These are phyloP conservation scores for Hirtodrosophila duncani DNA, from an alignment of 2,888 invertebrate genomes.

Conservation along the genomic window DNA sequence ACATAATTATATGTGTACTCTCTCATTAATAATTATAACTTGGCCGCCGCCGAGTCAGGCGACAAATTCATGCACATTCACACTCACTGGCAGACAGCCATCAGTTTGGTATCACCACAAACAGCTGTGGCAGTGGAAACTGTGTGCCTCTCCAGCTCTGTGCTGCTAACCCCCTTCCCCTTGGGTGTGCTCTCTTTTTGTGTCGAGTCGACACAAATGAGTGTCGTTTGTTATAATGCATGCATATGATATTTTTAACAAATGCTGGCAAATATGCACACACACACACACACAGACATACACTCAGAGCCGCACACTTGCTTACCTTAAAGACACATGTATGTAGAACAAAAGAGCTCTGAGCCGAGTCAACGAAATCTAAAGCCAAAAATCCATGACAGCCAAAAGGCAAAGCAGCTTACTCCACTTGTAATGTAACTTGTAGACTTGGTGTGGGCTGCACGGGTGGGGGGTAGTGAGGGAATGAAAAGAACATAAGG, in stretches of 20 bases:
- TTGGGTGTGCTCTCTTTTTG: constrained; percentile 22
- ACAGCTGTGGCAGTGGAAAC: constrained; percentile 18
- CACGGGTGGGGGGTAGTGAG: too few species aligned
- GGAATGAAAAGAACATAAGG: constrained; percentile 12
- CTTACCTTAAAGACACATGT: constrained; percentile 13
- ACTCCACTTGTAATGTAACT: constrained; percentile 38
- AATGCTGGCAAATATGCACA: constrained; percentile 19
- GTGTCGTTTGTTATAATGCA: too few species aligned
- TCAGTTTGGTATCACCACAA: too few species aligned
- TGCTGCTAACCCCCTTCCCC: not conserved
- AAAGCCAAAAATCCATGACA: constrained; percentile 49
- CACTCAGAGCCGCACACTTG: not conserved
- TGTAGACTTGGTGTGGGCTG: too few species aligned
- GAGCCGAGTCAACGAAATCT: constrained; percentile 62
- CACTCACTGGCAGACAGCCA: too few species aligned
- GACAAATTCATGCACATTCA: constrained; percentile 2
- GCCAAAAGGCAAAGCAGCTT: constrained; percentile 53
- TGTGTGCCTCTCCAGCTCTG: too few species aligned
- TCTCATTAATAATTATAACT: constrained; percentile 58
- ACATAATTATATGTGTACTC: constrained; percentile 23
- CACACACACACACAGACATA: not conserved
- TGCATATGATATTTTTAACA: constrained; percentile 53
- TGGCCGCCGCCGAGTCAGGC: constrained; percentile 13
- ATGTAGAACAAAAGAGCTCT: constrained; percentile 48
- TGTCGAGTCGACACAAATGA: constrained; percentile 40